These are phyloP conservation scores for Allophyes oxyacanthae DNA, from an alignment of 2,888 invertebrate species.

Conservation along the genomic window DNA sequence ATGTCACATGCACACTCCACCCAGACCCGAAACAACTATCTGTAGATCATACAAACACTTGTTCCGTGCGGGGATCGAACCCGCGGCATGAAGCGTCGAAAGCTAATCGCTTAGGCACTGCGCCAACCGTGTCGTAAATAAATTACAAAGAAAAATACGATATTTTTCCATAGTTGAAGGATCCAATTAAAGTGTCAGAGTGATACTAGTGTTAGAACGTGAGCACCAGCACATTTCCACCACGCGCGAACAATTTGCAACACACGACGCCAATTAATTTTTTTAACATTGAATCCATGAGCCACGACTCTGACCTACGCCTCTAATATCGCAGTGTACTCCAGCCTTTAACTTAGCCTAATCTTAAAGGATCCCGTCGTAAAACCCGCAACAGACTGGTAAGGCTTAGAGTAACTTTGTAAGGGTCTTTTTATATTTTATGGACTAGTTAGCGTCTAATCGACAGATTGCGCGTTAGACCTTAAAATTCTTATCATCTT, in stretches of 20 bases:
- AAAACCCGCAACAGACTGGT: constrained; percentile 38
- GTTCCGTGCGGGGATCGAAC: no score
- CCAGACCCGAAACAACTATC: no score
- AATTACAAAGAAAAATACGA: constrained; percentile 3
- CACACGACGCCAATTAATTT: constrained; percentile 74
- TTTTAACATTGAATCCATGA: constrained; percentile 59
- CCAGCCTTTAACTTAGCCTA: constrained; percentile 18
- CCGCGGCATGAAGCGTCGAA: no score
- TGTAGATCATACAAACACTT: no score
- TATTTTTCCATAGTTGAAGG: constrained; percentile 23
- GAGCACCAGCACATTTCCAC: constrained; percentile 50
- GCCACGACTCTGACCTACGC: constrained; percentile 53
- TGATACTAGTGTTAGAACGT: constrained; percentile 61
- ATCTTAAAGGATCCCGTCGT: constrained; percentile 31
- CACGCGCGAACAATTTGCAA: constrained; percentile 65
- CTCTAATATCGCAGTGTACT: constrained; percentile 21
- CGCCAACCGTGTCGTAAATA: no score
- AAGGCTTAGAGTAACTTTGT: constrained; percentile 43
- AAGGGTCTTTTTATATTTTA: constrained; percentile 37
- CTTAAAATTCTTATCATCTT: constrained; percentile 8
- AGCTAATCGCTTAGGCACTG: no score
- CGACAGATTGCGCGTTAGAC: constrained; percentile 12
- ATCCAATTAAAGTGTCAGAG: constrained; percentile 47
- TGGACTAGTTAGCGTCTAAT: constrained; percentile 36
- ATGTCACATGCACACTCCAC: no score